Evolutionary conservation across 2,888 invertebrate species (phyloP).

Genomic region (Spisula subtruncata): DNA sequence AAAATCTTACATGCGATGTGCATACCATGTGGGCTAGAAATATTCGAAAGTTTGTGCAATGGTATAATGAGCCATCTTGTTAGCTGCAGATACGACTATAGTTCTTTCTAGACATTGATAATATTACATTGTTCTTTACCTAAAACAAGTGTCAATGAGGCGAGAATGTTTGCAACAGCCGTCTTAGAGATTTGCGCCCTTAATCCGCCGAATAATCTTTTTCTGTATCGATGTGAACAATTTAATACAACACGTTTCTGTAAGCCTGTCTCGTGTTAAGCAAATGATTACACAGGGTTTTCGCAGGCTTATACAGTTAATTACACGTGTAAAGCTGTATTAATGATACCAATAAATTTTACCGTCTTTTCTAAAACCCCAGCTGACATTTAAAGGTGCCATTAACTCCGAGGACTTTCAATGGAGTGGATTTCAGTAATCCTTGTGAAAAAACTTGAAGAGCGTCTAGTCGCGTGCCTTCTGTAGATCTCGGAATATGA

Average conservation of each 20-base stretch:
- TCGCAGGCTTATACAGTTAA: conserved; percentile 44
- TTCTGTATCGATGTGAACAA: conserved; percentile 39
- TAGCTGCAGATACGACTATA: background rate
- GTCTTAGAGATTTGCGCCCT: conserved; percentile 43
- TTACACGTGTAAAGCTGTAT: conserved; percentile 40
- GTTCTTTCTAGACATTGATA: background rate
- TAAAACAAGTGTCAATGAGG: conserved; percentile 21
- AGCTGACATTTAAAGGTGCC: conserved; percentile 6
- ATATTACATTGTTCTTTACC: background rate
- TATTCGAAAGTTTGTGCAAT: background rate
- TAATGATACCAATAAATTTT: conserved; percentile 46
- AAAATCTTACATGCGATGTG: background rate
- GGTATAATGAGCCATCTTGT: background rate
- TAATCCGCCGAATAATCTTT: conserved; percentile 58
- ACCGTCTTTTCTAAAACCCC: conserved; percentile 11
- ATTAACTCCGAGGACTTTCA: background rate
- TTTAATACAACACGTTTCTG: conserved; percentile 65
- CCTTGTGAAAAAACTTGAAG: background rate
- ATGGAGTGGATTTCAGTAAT: conserved; percentile 14
- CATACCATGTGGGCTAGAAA: background rate
- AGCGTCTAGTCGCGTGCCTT: conserved; percentile 19
- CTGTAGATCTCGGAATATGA: background rate
- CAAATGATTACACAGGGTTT: conserved; percentile 40
- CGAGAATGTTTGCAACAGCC: conserved; percentile 54
- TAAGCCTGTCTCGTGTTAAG: conserved; percentile 55